Base-by-base conservation (phyloP, 2,113 vertebrate species). In the Odontophorus gujanensis region DNA sequence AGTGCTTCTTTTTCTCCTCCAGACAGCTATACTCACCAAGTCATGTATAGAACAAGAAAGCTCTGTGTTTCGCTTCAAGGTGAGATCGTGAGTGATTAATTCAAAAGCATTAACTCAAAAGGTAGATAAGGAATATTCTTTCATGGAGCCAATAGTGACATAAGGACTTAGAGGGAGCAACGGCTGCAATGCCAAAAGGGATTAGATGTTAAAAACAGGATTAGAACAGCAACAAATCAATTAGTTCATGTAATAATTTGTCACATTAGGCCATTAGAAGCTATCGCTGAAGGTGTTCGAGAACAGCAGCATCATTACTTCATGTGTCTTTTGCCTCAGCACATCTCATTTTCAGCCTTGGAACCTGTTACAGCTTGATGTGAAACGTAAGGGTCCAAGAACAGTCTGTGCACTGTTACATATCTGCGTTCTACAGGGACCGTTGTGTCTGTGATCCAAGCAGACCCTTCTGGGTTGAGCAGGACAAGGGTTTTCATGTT, bases 241-340 rank as follows among this genome's bases (percentile, higher is more conserved):
- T 92, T 95, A 89, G 50, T 45, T 77, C 87, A 22, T 78, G 65
- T 72, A 90, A 85, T 90, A 87, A 92, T 97, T 91, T 94, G 82
- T 92, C 85, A 90, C 71, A 81, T 87, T 40, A 82, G 24, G 24
- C 38, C 59, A 59, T 65, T 83, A 81, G 81, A 83, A 36, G 65
- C 57, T 81, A 81, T 68, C 65, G 22, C 68, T 38, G 65, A 67
- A 87, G 61, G 82, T 74, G 65, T 87, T 94, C 65, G 50, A 78
- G 81, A 93, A 74, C 68, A 94, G 26, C 21, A 2, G 18, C 79
- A 58, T 72, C 67, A 61, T 93, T 89, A 92, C 81, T 86, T 93
- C 79, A 86, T 58, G 43, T 68, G 79, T n/a, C 92, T 90, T 75
- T 94, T 40, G 38, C 40, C 65, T 92, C 72, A 85, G 7, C 10